These are phyloP conservation scores for Drosophila baimaii DNA, from an alignment of 1,140 invertebrate species.

Conservation along the genomic window DNA sequence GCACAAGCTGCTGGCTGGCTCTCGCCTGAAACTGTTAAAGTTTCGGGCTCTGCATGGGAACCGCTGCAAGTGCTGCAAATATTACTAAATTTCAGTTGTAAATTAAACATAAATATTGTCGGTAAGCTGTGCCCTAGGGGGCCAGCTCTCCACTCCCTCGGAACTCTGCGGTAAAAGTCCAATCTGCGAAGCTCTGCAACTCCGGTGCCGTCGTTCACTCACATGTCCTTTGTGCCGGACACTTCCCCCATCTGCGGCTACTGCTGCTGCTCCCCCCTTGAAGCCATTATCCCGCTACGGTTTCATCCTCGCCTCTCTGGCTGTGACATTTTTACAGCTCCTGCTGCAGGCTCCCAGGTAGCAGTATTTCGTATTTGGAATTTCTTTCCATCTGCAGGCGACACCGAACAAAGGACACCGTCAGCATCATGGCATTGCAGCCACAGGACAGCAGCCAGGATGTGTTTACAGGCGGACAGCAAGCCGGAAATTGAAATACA, in stretches of 20 bases:
- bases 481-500: constrained; percentile 47
- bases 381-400: constrained; percentile 47
- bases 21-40: constrained; percentile 27
- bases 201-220: constrained; percentile 24
- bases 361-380: constrained; percentile 38
- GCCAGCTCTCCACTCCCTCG: neutral
- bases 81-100: constrained; percentile 63
- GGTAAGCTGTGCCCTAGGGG: constrained; percentile 29
- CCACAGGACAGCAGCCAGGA: constrained; percentile 30
- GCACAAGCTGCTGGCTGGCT: constrained; percentile 15
- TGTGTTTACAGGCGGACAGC: constrained; percentile 1
- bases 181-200: constrained; percentile 22
- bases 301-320: constrained; percentile 31
- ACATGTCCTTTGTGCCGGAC: constrained; percentile 46
- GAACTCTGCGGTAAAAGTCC: constrained; percentile 27
- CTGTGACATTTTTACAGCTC: constrained; percentile 51
- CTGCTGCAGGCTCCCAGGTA: constrained; percentile 45
- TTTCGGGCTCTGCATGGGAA: constrained; percentile 36
- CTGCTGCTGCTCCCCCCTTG: neutral
- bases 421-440: constrained; percentile 16
- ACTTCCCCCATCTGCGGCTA: neutral
- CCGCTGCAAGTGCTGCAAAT: constrained; percentile 55
- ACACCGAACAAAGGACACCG: constrained; percentile 56
- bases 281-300: constrained; percentile 25
- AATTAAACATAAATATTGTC: constrained; percentile 77